Evolutionary conservation across 2,888 invertebrate species (phyloP).

Genomic region (Acanthosepion lycidas): DNA sequence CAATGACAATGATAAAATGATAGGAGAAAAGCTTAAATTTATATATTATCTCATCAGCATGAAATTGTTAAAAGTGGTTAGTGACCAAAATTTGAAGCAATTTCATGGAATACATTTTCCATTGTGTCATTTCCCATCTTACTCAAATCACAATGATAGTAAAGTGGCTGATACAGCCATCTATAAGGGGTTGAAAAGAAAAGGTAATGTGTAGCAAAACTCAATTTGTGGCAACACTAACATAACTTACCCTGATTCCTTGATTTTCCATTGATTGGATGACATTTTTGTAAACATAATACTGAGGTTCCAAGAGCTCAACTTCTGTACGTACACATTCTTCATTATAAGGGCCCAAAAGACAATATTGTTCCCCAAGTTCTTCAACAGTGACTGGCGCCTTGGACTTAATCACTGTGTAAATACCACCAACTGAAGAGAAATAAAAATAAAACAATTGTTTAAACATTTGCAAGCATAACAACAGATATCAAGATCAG

Average conservation of each 20-base stretch:
- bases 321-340: conserved; percentile 94
- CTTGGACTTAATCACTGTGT: conserved; percentile 98
- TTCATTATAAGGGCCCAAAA: conserved; percentile 96
- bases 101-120: too few species aligned
- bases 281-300: conserved; percentile 77
- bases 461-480: neutral
- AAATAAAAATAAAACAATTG: neutral
- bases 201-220: neutral
- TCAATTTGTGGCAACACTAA: neutral
- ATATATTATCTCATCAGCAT: too few species aligned
- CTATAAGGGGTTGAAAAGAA: neutral
- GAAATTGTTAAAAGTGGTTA: too few species aligned
- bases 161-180: neutral
- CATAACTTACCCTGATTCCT: conserved; percentile 86
- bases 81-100: too few species aligned
- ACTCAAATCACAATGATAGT: neutral
- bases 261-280: conserved; percentile 79
- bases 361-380: conserved; percentile 96
- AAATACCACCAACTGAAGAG: conserved; percentile 96
- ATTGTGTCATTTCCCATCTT: neutral
- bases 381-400: conserved; percentile 97
- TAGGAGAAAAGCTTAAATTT: too few species aligned
- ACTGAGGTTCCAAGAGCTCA: conserved; percentile 86
- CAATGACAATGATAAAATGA: too few species aligned
- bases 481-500: neutral